Evolutionary conservation across 2,888 invertebrate species (phyloP).

Genomic region (Catocala nupta): DNA sequence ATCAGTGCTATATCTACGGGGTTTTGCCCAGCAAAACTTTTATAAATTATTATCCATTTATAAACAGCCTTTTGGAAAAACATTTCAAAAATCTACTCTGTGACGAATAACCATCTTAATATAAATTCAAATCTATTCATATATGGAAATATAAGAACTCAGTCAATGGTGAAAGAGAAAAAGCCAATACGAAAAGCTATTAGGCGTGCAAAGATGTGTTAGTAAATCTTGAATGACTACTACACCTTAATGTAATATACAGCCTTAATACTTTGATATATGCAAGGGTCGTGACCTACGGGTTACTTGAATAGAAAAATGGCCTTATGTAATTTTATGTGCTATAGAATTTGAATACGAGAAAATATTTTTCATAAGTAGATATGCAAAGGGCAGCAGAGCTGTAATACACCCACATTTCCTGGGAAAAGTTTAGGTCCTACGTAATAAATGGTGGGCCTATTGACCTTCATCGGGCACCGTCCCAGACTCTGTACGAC

Average conservation of each 20-base stretch:
- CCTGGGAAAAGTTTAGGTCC: too few species aligned
- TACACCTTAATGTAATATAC: slow-evolving; percentile 14
- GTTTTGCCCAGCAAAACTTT: too few species aligned
- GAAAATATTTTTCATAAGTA: neutral
- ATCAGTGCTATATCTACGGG: too few species aligned
- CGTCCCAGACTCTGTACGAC: too few species aligned
- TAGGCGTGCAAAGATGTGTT: slow-evolving; percentile 29
- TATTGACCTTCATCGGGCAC: too few species aligned
- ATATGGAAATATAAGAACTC: slow-evolving; percentile 41
- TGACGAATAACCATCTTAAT: slow-evolving; percentile 11
- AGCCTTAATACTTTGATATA: slow-evolving; percentile 6
- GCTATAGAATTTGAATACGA: neutral
- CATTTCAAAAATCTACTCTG: too few species aligned
- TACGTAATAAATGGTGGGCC: too few species aligned
- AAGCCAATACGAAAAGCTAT: slow-evolving; percentile 44
- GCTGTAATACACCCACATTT: too few species aligned
- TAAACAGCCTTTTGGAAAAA: too few species aligned
- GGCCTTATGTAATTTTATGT: slow-evolving; percentile 1
- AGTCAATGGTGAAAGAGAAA: slow-evolving; percentile 25
- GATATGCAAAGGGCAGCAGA: too few species aligned
- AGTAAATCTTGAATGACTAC: slow-evolving; percentile 46
- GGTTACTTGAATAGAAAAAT: slow-evolving; percentile 8
- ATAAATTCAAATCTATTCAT: slow-evolving; percentile 36
- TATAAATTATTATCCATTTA: too few species aligned
- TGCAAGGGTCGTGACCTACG: neutral